Conservation (phyloP, 2,797 vertebrate species). For the Xenopus petersii region DNA sequence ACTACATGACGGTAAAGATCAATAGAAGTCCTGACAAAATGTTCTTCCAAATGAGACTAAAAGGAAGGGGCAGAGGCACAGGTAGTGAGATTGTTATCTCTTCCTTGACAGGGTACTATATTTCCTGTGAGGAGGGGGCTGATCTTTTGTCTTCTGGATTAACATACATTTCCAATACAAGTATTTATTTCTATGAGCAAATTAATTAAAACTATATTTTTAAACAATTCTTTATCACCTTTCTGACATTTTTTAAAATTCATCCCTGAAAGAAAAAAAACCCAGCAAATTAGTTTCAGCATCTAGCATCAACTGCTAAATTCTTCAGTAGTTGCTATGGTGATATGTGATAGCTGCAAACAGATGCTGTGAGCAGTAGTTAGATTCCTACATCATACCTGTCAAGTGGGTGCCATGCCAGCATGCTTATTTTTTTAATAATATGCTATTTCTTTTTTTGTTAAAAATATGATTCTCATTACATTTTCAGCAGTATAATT, state of each 20-base stretch:
- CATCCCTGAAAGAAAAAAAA: conserved; percentile 18
- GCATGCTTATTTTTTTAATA: conserved; percentile 26
- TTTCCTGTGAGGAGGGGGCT: background rate
- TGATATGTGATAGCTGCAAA: conserved; percentile 38
- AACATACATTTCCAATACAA: too few species aligned
- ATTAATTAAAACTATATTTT: background rate
- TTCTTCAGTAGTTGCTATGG: conserved; percentile 40
- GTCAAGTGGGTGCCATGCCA: conserved; percentile 43
- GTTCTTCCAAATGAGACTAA: too few species aligned
- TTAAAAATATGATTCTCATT: conserved; percentile 35
- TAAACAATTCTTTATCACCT: conserved; percentile 3
- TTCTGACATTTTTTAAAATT: conserved; percentile 28
- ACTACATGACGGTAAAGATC: too few species aligned
- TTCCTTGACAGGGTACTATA: background rate
- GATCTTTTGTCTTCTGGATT: background rate
- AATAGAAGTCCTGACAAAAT: too few species aligned
- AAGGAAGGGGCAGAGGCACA: too few species aligned
- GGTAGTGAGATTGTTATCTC: background rate
- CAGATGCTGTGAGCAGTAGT: conserved; percentile 42
- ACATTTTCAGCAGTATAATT: conserved; percentile 21
- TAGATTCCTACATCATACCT: conserved; percentile 42
- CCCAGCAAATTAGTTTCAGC: conserved; percentile 34
- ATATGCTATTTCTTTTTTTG: conserved; percentile 18
- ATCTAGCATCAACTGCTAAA: conserved; percentile 29
- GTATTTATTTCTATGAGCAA: background rate